These are phyloP conservation scores for Thaumetopoea pityocampa DNA, from an alignment of 1,140 invertebrate species.

Conservation along the genomic window DNA sequence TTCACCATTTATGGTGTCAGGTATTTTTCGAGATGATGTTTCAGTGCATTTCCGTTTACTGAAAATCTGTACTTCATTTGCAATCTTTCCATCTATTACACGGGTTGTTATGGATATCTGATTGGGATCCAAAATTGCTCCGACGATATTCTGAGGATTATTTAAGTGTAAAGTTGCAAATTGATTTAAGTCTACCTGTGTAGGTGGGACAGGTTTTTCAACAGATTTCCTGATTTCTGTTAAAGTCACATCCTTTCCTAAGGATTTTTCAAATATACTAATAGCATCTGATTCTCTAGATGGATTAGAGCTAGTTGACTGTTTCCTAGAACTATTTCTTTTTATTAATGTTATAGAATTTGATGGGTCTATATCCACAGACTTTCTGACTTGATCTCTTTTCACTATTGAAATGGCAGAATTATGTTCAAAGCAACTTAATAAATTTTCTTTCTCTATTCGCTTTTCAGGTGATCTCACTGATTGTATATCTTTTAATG, in stretches of 20 bases:
- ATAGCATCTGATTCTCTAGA: slow-evolving; percentile 69
- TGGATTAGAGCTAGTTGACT: slow-evolving; percentile 69
- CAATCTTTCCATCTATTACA: slow-evolving; percentile 40
- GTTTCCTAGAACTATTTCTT: slow-evolving; percentile 66
- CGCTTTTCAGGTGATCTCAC: slow-evolving; percentile 61
- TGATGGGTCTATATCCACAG: slow-evolving; percentile 66
- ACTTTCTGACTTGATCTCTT: slow-evolving; percentile 67
- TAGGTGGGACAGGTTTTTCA: slow-evolving; percentile 48
- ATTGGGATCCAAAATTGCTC: slow-evolving; percentile 49
- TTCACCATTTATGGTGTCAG: slow-evolving; percentile 42
- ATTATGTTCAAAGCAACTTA: slow-evolving; percentile 74
- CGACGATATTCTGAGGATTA: slow-evolving; percentile 34
- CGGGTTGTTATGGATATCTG: slow-evolving; percentile 62
- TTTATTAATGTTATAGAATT: slow-evolving; percentile 71
- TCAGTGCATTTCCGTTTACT: slow-evolving; percentile 52
- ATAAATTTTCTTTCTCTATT: slow-evolving; percentile 68
- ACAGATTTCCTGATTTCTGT: slow-evolving; percentile 72
- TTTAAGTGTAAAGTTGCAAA: slow-evolving; percentile 58
- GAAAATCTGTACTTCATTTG: slow-evolving; percentile 38
- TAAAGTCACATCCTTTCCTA: slow-evolving; percentile 71
- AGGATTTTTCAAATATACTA: slow-evolving; percentile 69
- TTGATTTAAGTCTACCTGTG: slow-evolving; percentile 54
- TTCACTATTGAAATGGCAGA: slow-evolving; percentile 72
- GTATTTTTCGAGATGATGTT: slow-evolving; percentile 47
- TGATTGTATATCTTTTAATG: slow-evolving; percentile 65